These are phyloP conservation scores for Mya arenaria DNA, from an alignment of 1,140 invertebrate species.

Conservation along the genomic window DNA sequence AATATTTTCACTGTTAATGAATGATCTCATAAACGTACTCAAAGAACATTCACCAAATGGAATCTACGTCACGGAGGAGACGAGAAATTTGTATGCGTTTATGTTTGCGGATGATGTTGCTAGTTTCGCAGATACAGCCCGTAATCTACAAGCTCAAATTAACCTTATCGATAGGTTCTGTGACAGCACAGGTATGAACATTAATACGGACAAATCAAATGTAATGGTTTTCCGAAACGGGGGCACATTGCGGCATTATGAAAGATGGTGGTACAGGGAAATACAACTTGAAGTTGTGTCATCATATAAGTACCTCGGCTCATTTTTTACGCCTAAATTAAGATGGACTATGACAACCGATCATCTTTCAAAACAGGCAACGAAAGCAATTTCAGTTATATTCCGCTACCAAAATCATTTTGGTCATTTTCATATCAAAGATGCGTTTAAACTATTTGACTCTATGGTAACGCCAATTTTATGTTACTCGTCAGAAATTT, in stretches of 20 bases:
- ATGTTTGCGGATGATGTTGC: conserved; percentile 37
- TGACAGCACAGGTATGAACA: conserved; percentile 4
- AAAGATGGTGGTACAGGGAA: conserved; percentile 20
- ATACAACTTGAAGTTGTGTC: conserved; percentile 21
- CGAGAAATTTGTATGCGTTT: neutral
- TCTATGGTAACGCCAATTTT: conserved; percentile 21
- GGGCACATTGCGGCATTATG: neutral
- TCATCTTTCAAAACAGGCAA: neutral
- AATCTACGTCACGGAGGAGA: conserved; percentile 7
- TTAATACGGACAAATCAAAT: conserved; percentile 31
- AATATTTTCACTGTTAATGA: conserved; percentile 11
- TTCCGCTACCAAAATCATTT: neutral
- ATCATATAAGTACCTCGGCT: conserved; percentile 33
- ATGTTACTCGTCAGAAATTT: conserved; percentile 14
- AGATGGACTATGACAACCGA: conserved; percentile 1
- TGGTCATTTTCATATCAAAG: neutral
- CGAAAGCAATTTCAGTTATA: conserved; percentile 5
- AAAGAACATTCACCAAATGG: neutral
- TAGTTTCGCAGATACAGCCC: neutral
- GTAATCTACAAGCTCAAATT: conserved; percentile 9
- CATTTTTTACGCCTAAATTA: conserved; percentile 31
- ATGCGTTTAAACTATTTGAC: conserved; percentile 30
- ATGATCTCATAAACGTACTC: neutral
- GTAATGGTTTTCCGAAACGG: conserved; percentile 30
- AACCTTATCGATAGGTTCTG: conserved; percentile 5